These are phyloP conservation scores for Drosophila monieri DNA, from an alignment of 2,888 invertebrate genomes.

Conservation along the genomic window DNA sequence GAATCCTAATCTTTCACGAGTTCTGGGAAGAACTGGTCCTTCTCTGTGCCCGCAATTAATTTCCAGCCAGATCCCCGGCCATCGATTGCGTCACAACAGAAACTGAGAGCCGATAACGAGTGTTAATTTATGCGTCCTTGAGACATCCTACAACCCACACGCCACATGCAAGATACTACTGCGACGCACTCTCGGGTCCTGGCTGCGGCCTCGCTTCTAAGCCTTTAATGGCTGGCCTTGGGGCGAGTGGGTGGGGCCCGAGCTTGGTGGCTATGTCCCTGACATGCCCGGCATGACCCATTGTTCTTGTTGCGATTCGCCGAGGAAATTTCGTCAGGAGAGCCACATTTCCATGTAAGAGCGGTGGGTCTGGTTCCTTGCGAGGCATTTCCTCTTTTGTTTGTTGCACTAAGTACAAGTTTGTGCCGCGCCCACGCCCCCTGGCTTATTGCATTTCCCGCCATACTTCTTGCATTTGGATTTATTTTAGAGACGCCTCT, in stretches of 20 bases:
- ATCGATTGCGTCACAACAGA: slow-evolving; percentile 66
- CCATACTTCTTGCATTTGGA: slow-evolving; percentile 21
- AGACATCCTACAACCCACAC: neutral
- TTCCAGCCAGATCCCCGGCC: slow-evolving; percentile 50
- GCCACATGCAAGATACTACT: neutral
- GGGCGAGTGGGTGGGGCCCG: neutral
- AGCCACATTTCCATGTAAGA: slow-evolving; percentile 22
- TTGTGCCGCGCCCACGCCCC: slow-evolving; percentile 34
- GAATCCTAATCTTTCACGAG: slow-evolving; percentile 3
- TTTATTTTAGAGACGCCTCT: no score
- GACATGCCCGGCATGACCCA: slow-evolving; percentile 37
- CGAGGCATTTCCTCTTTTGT: slow-evolving; percentile 42
- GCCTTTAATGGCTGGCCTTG: slow-evolving; percentile 39
- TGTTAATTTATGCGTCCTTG: slow-evolving; percentile 53
- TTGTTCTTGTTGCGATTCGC: slow-evolving; percentile 39
- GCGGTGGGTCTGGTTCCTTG: slow-evolving; percentile 43
- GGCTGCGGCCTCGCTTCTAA: slow-evolving; percentile 19
- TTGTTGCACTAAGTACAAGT: slow-evolving; percentile 39
- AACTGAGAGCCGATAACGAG: slow-evolving; percentile 37
- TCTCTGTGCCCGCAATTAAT: slow-evolving; percentile 48
- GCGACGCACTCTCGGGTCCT: slow-evolving; percentile 23
- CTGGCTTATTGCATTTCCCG: no score
- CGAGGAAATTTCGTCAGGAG: slow-evolving; percentile 33
- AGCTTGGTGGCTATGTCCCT: slow-evolving; percentile 8
- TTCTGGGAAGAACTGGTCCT: slow-evolving; percentile 33